Base-by-base conservation (phyloP, 1,140 invertebrate species). In the Penaeus chinensis region DNA sequence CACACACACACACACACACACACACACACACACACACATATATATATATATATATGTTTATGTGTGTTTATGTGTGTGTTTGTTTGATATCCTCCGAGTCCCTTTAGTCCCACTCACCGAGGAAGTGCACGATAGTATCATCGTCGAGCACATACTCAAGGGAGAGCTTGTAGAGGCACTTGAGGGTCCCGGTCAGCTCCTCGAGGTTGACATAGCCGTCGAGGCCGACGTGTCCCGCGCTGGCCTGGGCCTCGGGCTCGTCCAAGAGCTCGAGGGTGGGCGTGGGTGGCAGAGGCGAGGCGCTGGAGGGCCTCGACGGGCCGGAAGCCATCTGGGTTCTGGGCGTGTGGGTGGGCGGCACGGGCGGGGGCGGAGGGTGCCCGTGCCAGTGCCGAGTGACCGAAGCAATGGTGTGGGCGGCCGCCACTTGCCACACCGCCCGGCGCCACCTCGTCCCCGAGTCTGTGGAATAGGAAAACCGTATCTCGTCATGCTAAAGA, bases 381-480 rank as follows among this genome's bases (percentile, higher is more conserved):
- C 54, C 60, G 32, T 87, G 86, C 86, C 86, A 87, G 69, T 87
- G 69, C 60, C 86, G 42, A 22, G 66, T 82, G 10, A 87, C 86
- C 7, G 32, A 65, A 20, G 42, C n/a, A 32, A 87, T 83, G 60
- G 86, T 78, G 69, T 87, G 86, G 10, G 74, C 80, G 2, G 86
- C 71, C 20, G 86, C 86, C 69, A 82, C 86, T 42, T 87, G 80
- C 86, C 86, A 87, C 8, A 83, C 81, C 5, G 86, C 86, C 10
- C 80, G 66, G 10, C 86, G 79, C 86, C 86, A 87, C 37, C 22
- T 71, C 5, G 61, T 20, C 1, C 86, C 86, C 1, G 82, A 81
- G 60, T 87, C 86, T 87, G 71, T 32, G 22, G 60, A 1, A 27
- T 19, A 8, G 16, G 2, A 16, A 10, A 20, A 20, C 32, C 0